Evolutionary conservation across 2,113 vertebrate species (phyloP), one percentile per base, ranked within the genome.

Genomic region (Epinephelus fuscoguttatus): DNA sequence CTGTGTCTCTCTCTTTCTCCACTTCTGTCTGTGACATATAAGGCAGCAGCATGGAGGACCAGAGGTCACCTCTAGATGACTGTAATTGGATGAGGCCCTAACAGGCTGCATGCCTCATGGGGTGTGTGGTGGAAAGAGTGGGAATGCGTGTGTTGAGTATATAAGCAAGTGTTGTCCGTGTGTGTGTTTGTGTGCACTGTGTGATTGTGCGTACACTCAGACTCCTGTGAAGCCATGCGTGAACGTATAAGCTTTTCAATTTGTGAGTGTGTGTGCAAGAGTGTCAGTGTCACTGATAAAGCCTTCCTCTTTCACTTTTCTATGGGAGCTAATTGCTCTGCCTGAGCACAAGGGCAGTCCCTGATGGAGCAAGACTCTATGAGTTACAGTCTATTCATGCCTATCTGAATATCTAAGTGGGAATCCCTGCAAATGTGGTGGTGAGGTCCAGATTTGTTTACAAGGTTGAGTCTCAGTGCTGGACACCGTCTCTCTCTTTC

Each of bases 11-110:
- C 42, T 74, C 69, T 49, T 67, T 56, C 69, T 66, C 64, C 70
- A 42, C 63, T 69, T 49, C 64, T 53, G 37, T 50, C 17, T 40
- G 64, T 84, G 88, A 88, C 90, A 87, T 81, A 77, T 81, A 84
- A 81, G 87, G 77, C 75, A 30, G 73, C 55, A 71, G 70, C 82
- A 8, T 4, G 49, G 66, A 71, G 81, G 78, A 88, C 45, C 69
- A 86, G 73, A 79, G 86, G 91, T 92, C 89, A 84, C 70, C 59
- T 77, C 69, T 9, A 60, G 56, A 90, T 86, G 83, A 66, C 77
- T 84, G 84, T 91, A 94, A 92, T 91, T 91, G 88, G 89, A 91
- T 21, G 57, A 89, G 76, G 66, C 64, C 40, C 79, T 75, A 87
- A 78, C 81, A 73, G 78, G 60, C 78, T 40, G 59, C 21, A 45